Base-by-base conservation (phyloP, 2,888 invertebrate genomes). In the Mesorhabditis sp. region DNA sequence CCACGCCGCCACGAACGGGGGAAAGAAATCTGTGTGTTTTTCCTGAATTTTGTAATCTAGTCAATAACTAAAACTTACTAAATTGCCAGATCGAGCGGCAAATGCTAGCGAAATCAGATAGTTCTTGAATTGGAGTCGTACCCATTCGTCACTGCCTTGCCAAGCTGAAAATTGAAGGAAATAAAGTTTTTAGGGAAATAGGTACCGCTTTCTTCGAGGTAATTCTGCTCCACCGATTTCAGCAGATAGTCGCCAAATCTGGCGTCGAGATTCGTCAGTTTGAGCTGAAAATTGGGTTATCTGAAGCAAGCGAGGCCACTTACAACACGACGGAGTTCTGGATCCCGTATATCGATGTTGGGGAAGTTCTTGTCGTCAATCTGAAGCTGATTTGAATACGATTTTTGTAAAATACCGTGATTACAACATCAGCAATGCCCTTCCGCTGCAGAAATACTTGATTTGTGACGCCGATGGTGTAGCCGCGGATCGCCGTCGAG, bases 111-210 rank as follows among this genome's bases (percentile, higher is more conserved):
- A 84, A 65, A 87, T 82, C 4, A 88, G 82, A 74, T 88, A 88
- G 42, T 82, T 74, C 71, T 82, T 82, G 77, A 96, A 96, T 87
- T 97, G 96, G 68, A 93, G 91, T 76, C 97, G 89, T 75, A 97
- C 92, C 97, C 97, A 98, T 79, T 93, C 92, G 85, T 97, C 96
- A 43, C 95, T 94, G 67, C 97, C 97, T 86, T 93, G 93, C 91
- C 92, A 92, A 42, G 91, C 89, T 89, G 80, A 63, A 82, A 82
- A 64, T 15, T 42, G 15, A 5, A 10, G 6, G n/a, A 41, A 4
- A 43, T 62, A 43, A 4, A 6, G 45, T 42, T 41, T n/a, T 13
- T 5, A 7, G 61, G 15, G 6, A 44, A 43, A 66, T 66, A 58
- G 13, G 7, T 41, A 28, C 66, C 4, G 71, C 70, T 7, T 63